Conservation (phyloP, 2,113 vertebrate genomes). For the Acanthisitta chloris region DNA sequence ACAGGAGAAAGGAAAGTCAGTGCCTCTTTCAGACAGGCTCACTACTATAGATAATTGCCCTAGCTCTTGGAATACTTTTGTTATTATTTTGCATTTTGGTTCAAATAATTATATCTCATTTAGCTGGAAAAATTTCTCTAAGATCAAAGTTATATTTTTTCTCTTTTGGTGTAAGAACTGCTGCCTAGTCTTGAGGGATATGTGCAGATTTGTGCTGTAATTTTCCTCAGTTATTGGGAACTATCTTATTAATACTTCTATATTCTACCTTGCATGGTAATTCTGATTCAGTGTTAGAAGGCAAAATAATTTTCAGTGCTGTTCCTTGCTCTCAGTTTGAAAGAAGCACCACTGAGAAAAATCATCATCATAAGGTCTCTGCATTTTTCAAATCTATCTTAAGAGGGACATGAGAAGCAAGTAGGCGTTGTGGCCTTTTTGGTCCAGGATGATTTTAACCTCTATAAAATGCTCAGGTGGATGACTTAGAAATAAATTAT, state of each 20-base stretch:
- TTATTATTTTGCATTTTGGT: constrained; percentile 12
- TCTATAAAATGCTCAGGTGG: neutral
- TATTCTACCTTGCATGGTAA: neutral
- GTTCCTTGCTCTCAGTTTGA: neutral
- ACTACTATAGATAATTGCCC: neutral
- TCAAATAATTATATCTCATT: neutral
- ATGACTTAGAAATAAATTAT: neutral
- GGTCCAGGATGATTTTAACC: neutral
- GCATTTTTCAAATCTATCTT: neutral
- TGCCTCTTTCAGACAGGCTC: neutral
- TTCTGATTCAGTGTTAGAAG: neutral
- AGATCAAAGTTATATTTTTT: constrained; percentile 8
- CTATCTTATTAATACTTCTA: neutral
- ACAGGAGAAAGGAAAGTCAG: neutral
- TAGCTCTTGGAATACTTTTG: neutral
- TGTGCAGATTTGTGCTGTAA: neutral
- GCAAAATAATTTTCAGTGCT: neutral
- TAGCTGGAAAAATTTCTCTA: neutral
- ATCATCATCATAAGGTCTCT: neutral
- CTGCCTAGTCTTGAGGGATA: neutral
- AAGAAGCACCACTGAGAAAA: neutral
- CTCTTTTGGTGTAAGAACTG: neutral
- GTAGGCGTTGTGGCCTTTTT: neutral
- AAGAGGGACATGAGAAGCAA: neutral
- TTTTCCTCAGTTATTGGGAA: neutral